These are phyloP conservation scores for Graphium colonna DNA, from an alignment of 2,888 invertebrate species.

Conservation along the genomic window DNA sequence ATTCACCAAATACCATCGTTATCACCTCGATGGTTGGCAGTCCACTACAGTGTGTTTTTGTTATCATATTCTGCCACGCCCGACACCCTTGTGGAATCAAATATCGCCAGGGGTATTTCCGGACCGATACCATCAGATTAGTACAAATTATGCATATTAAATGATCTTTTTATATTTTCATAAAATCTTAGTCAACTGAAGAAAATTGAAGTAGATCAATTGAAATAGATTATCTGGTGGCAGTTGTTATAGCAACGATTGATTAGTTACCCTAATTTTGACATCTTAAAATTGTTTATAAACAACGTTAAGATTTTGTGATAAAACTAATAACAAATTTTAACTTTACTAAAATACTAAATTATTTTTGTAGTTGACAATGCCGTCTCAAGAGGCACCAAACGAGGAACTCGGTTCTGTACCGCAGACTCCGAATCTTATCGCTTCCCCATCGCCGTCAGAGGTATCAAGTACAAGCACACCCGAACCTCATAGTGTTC, in stretches of 20 bases:
- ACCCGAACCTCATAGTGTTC: constrained; percentile 56
- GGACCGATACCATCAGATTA: no score
- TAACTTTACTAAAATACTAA: neutral
- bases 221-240: constrained; percentile 21
- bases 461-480: constrained; percentile 71
- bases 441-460: constrained; percentile 61
- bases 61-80: no score
- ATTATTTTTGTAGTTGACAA: constrained; percentile 27
- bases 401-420: constrained; percentile 60
- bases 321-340: neutral
- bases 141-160: no score
- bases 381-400: constrained; percentile 65
- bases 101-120: no score
- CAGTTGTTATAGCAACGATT: constrained; percentile 30
- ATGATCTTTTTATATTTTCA: no score
- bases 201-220: no score
- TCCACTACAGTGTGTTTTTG: no score
- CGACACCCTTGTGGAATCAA: no score
- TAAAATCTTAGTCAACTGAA: no score
- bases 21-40: no score
- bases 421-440: constrained; percentile 53
- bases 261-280: neutral
- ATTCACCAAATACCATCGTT: no score
- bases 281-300: neutral
- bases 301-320: neutral